Conservation (phyloP, 1,140 invertebrate species). For the Leptopilina boulardi region DNA sequence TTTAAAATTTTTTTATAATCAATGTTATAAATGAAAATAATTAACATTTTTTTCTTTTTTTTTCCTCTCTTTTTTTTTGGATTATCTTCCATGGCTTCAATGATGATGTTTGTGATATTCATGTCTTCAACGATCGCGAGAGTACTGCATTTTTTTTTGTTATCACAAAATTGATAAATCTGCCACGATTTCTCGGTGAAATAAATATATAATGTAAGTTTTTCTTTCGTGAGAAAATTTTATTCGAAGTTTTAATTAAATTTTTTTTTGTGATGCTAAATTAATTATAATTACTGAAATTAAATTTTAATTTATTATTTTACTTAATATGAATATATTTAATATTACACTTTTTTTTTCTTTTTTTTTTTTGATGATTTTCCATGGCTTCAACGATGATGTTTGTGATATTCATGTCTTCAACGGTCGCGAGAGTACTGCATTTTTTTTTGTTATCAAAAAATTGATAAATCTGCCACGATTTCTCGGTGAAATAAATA, state of each 20-base stretch:
- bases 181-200: no score
- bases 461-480: slow-evolving; percentile 51
- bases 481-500: slow-evolving; percentile 59
- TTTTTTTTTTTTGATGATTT: slow-evolving; percentile 62
- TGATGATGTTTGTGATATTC: slow-evolving; percentile 51
- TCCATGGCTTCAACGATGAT: slow-evolving; percentile 59
- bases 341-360: no score
- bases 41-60: not conserved
- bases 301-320: no score
- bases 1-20: no score
- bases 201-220: no score
- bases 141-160: slow-evolving; percentile 52
- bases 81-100: slow-evolving; percentile 62
- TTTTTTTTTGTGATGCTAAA: no score
- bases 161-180: slow-evolving; percentile 52
- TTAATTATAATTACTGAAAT: no score
- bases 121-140: slow-evolving; percentile 53
- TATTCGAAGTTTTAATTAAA: no score
- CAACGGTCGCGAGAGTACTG: slow-evolving; percentile 54
- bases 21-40: no score
- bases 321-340: no score
- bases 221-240: no score
- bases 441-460: slow-evolving; percentile 54
- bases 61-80: slow-evolving; percentile 57
- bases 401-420: slow-evolving; percentile 49